Conservation (phyloP, 2,888 invertebrate genomes). For the Mesorhabditis sp. region DNA sequence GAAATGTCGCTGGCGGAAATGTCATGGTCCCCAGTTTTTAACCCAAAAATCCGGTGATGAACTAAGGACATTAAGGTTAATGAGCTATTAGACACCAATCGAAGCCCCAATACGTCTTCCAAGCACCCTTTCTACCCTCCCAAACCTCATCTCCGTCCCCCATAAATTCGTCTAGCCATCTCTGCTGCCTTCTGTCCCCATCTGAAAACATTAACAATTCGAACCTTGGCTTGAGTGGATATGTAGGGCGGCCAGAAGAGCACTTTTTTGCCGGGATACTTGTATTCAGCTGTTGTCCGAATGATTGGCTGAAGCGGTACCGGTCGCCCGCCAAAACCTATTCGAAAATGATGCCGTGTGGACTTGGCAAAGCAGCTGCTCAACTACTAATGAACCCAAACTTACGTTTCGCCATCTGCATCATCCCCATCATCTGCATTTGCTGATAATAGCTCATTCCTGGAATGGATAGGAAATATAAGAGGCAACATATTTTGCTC, state of each 20-base stretch:
- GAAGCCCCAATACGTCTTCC: too few relatives aligned
- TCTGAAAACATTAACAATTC: neutral
- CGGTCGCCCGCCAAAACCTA: neutral
- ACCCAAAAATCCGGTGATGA: too few relatives aligned
- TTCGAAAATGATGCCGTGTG: neutral
- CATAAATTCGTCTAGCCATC: neutral
- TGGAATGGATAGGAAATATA: neutral
- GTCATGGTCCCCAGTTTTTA: too few relatives aligned
- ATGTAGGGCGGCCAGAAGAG: neutral
- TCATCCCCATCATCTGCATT: constrained; percentile 2
- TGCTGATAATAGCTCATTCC: constrained; percentile 6
- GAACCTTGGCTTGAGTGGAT: neutral
- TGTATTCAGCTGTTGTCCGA: neutral
- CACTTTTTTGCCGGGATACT: neutral
- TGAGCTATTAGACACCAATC: too few relatives aligned
- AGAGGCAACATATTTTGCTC: neutral
- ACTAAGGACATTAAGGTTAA: too few relatives aligned
- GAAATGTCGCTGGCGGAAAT: too few relatives aligned
- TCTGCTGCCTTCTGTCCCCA: neutral
- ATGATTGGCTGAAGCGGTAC: neutral
- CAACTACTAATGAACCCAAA: neutral
- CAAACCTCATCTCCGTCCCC: neutral
- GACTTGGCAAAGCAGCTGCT: neutral
- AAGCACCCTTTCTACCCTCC: too few relatives aligned
- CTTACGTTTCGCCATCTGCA: constrained; percentile 2